A percentile compares a stretch with the other conserved stretches of the same genome.
phyloP scores from a whole-genome alignment of 2,888 invertebrate genomes.

The Cacoxenus indagator region DNA sequence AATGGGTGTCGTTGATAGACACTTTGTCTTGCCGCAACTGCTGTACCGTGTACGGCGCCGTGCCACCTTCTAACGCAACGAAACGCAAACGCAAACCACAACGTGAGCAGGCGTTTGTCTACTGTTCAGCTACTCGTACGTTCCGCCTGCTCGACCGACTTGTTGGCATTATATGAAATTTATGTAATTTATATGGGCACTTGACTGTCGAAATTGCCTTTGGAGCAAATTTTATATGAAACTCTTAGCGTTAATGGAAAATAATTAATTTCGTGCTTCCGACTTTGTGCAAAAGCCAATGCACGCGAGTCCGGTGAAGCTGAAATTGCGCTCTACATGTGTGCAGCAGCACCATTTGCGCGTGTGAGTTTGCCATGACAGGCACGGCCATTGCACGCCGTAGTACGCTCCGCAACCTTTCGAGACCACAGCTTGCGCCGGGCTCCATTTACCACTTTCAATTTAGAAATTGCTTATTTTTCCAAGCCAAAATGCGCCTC shows the following conservation, averaged over 20 bases:
- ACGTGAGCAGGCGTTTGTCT: background rate
- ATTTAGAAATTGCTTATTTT: constrained; percentile 65
- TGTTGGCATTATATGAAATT: constrained; percentile 61
- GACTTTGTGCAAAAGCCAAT: constrained; percentile 48
- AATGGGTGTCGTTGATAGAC: background rate
- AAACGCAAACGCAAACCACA: background rate
- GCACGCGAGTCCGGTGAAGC: constrained; percentile 25
- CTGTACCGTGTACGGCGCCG: background rate
- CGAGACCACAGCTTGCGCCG: no score
- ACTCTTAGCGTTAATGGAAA: constrained; percentile 72
- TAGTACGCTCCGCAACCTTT: no score
- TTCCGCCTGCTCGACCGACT: background rate
- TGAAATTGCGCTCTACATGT: no score
- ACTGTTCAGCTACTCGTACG: constrained; percentile 15
- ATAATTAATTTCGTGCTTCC: constrained; percentile 71
- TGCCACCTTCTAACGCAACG: background rate
- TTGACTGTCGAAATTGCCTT: constrained; percentile 72
- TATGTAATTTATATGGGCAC: constrained; percentile 72
- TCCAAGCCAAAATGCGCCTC: constrained; percentile 60
- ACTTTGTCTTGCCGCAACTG: constrained; percentile 16
- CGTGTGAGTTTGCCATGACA: constrained; percentile 26
- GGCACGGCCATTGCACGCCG: background rate
- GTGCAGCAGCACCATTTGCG: no score
- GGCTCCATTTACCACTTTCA: constrained; percentile 52
- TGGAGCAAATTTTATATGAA: constrained; percentile 69